A percentile compares a stretch with the other conserved stretches of the same genome.
These are phyloP conservation scores for Rhabdomys pumilio DNA, from an alignment of 2,797 vertebrate species.

Conservation along the genomic window DNA sequence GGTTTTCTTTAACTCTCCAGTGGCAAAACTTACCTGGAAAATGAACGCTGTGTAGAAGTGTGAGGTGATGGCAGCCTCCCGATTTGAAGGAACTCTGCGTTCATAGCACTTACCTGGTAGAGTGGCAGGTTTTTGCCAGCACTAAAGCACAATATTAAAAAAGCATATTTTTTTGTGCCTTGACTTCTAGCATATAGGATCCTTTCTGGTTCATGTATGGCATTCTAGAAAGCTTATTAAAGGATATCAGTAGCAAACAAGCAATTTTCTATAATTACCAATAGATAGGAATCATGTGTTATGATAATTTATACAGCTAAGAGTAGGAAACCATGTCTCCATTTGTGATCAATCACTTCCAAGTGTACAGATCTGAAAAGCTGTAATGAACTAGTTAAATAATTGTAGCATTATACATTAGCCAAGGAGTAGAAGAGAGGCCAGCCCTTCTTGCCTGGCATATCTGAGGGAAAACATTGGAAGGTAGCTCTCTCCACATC, in stretches of 20 bases:
- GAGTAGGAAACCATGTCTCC: background rate
- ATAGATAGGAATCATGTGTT: background rate
- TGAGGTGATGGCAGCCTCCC: background rate
- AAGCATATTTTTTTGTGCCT: background rate
- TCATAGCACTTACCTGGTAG: background rate
- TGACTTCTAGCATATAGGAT: background rate
- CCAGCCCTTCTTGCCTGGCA: background rate
- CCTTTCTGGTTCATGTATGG: background rate
- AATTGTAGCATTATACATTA: background rate
- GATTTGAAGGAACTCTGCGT: background rate
- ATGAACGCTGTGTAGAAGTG: background rate
- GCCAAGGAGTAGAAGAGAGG: background rate
- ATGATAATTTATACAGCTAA: background rate
- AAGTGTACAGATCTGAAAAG: background rate
- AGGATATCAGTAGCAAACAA: background rate
- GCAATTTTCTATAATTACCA: background rate
- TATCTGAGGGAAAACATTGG: background rate
- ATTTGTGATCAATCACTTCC: background rate
- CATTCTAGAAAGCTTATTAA: background rate
- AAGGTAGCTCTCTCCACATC: background rate
- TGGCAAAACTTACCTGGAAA: background rate
- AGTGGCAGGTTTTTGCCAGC: background rate
- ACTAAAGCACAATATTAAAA: background rate
- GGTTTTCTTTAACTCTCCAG: background rate
- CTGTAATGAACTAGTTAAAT: background rate